Evolutionary conservation across 2,113 vertebrate species (phyloP), one percentile per base, ranked within the genome.

Genomic region (Hydrolagus affinis): DNA sequence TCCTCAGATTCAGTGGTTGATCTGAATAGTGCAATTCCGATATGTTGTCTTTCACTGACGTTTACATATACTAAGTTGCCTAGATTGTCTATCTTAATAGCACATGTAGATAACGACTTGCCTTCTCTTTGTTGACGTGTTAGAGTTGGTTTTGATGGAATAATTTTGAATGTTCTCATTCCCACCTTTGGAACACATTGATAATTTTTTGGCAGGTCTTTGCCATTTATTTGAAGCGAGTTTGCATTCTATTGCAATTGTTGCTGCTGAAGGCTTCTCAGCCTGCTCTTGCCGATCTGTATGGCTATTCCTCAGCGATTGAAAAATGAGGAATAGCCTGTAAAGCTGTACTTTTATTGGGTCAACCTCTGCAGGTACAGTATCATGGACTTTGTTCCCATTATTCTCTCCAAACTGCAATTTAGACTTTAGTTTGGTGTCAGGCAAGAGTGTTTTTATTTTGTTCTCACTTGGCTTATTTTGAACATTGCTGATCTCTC

Each of bases 71-170:
- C 90, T 90, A 99, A 93, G 86, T 99, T 98, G 59, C 97, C 97
- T 70, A 95, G 92, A 86, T 97, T 95, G 4, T 99, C 96, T 11
- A 99, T 98, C 89, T 95, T 95, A 87, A 99, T 97, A 91, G 96
- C 96, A 86, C 95, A 94, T 0, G 85, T 85, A 1, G 91, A 91
- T 23, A 93, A 76, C 1, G 93, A 92, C n/a, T n/a, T n/a, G n/a
- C n/a, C n/a, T n/a, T n/a, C n/a, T n/a, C n/a, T n/a, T n/a, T n/a
- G n/a, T n/a, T n/a, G n/a, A n/a, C n/a, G n/a, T n/a, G n/a, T n/a
- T n/a, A n/a, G n/a, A n/a, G n/a, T n/a, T n/a, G n/a, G n/a, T n/a
- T n/a, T n/a, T n/a, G n/a, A n/a, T n/a, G n/a, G n/a, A n/a, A n/a
- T n/a, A n/a, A n/a, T n/a, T 68, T 96, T 98, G 88, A 98, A 98